phyloP scores from a whole-genome alignment of 2,113 vertebrate genomes.

The Ictalurus furcatus region DNA sequence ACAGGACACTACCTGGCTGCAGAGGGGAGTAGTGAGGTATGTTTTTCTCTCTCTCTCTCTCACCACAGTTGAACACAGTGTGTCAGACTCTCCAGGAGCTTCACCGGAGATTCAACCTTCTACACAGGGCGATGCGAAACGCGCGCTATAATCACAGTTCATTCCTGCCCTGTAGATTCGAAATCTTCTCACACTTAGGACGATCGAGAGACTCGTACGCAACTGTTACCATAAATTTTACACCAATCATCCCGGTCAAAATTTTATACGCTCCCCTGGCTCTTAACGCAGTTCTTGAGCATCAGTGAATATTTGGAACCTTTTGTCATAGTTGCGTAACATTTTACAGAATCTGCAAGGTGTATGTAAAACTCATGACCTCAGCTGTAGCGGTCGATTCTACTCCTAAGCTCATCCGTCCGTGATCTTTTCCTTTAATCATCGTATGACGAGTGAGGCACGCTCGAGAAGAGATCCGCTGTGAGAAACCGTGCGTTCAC shows the following conservation, averaged over 20 bases:
- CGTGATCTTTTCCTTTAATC: not conserved
- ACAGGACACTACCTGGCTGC: conserved; percentile 95
- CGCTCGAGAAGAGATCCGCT: not conserved
- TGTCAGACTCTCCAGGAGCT: not conserved
- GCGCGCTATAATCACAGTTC: not conserved
- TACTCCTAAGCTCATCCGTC: not conserved
- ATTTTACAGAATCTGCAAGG: too few species aligned
- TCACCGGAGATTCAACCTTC: not conserved
- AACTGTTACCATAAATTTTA: too few species aligned
- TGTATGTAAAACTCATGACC: too few species aligned
- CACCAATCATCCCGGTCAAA: too few species aligned
- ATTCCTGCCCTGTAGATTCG: not conserved
- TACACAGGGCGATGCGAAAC: not conserved
- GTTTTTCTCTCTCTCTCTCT: conserved; percentile 45
- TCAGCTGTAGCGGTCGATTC: not conserved
- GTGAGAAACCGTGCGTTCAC: not conserved
- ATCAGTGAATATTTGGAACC: too few species aligned
- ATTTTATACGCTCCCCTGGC: too few species aligned
- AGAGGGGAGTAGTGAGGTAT: conserved; percentile 83
- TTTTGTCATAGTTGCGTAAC: too few species aligned
- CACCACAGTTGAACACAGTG: not conserved
- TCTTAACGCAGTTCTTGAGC: too few species aligned
- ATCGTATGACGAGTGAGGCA: not conserved
- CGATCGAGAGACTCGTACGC: too few species aligned
- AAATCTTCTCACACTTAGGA: too few species aligned